A percentile compares a stretch with the other conserved stretches of the same genome.
Conservation (phyloP, 2,797 vertebrate species). For the Pristis pectinata region DNA sequence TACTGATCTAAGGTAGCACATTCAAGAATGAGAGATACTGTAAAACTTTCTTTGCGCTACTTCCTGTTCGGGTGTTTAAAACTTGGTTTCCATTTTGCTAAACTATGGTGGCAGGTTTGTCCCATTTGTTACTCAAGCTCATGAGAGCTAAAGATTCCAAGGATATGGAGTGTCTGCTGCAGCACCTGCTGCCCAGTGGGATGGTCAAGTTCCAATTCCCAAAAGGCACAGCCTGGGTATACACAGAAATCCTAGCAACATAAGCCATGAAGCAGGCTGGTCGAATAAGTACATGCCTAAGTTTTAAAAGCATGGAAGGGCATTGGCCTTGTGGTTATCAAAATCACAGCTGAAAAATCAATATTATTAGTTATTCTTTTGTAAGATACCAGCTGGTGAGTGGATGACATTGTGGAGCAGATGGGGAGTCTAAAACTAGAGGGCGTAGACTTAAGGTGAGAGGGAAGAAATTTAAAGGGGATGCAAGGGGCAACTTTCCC, state of each 20-base stretch:
- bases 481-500: too few relatives aligned
- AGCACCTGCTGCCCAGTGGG: background rate
- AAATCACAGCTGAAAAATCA: background rate
- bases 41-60: background rate
- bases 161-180: background rate
- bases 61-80: background rate
- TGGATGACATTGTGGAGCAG: too few relatives aligned
- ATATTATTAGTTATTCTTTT: too few relatives aligned
- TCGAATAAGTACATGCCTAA: background rate
- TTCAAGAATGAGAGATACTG: background rate
- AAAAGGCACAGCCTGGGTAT: too few relatives aligned
- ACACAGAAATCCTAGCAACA: too few relatives aligned
- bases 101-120: background rate
- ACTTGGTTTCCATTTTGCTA: background rate
- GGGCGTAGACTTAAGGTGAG: too few relatives aligned
- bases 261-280: too few relatives aligned
- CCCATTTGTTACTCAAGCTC: background rate
- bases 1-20: background rate
- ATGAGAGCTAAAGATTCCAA: background rate
- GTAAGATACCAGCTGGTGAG: too few relatives aligned
- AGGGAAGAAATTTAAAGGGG: too few relatives aligned
- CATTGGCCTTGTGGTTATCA: background rate
- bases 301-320: background rate
- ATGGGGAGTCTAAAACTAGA: too few relatives aligned
- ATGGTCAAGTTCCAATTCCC: background rate